A percentile compares a stretch with the other conserved stretches of the same genome.
Conservation (phyloP, 1,140 invertebrate genomes). For the Caerostris extrusa region DNA sequence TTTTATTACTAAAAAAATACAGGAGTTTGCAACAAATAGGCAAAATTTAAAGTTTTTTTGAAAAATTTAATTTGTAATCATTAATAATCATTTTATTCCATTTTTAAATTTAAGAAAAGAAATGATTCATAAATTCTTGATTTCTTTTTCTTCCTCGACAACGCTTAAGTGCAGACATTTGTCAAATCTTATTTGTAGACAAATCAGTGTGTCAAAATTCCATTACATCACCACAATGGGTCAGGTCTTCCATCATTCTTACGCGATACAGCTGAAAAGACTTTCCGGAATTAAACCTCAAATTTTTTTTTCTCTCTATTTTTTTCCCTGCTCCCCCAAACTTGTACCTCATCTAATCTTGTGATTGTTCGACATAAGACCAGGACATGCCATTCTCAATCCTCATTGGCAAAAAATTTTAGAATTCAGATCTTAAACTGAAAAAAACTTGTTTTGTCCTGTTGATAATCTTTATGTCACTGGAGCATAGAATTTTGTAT, state of each 20-base stretch:
- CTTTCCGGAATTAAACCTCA: not conserved
- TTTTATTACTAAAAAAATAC: too few relatives aligned
- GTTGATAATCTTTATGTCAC: not conserved
- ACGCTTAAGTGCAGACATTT: not conserved
- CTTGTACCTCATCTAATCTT: constrained; percentile 1
- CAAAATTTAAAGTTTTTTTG: too few relatives aligned
- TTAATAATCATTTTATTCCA: not conserved
- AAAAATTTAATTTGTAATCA: too few relatives aligned
- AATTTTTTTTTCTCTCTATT: not conserved
- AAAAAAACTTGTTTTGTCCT: not conserved
- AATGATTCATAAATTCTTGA: not conserved
- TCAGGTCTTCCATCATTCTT: not conserved
- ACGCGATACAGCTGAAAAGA: not conserved
- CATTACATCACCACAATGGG: not conserved
- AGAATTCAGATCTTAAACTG: not conserved
- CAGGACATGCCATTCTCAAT: not conserved
- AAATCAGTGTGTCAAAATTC: not conserved
- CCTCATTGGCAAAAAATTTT: not conserved
- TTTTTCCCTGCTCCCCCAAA: not conserved
- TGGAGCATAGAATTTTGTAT: not conserved
- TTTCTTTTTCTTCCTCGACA: not conserved
- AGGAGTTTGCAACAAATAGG: too few relatives aligned
- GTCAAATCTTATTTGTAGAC: not conserved
- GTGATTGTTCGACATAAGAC: not conserved
- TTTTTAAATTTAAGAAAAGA: not conserved